phyloP scores from a whole-genome alignment of 1,140 invertebrate genomes.

The Zaprionus vittiger region DNA sequence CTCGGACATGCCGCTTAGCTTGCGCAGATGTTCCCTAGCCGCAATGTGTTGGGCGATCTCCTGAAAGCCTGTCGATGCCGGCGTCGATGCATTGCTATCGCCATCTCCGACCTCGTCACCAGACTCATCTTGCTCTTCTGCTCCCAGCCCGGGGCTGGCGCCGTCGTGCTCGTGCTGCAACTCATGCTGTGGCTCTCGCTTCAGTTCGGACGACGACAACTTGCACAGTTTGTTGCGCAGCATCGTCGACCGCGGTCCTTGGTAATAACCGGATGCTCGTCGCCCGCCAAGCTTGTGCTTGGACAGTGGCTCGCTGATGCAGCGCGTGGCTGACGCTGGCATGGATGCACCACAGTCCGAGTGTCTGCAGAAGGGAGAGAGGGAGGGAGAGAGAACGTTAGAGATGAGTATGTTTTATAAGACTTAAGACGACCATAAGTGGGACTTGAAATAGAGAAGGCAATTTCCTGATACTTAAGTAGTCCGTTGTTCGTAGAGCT shows the following conservation, averaged over 20 bases:
- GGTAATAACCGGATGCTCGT: constrained; percentile 96
- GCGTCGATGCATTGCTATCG: constrained; percentile 75
- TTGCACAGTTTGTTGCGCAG: constrained; percentile 97
- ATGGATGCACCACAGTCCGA: constrained; percentile 95
- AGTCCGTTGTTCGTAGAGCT: too few species aligned
- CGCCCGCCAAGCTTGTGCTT: constrained; percentile 93
- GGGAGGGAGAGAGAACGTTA: neutral
- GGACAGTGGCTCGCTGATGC: neutral
- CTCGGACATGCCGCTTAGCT: constrained; percentile 60
- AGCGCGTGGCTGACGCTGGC: constrained; percentile 85
- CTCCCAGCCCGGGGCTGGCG: constrained; percentile 27
- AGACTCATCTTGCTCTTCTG: constrained; percentile 86
- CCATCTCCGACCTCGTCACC: constrained; percentile 54
- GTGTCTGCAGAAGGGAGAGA: neutral
- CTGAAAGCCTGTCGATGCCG: constrained; percentile 47
- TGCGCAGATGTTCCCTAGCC: constrained; percentile 55
- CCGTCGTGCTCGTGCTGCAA: constrained; percentile 86
- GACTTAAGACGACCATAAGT: too few species aligned
- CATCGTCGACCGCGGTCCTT: constrained; percentile 97
- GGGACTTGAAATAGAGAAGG: too few species aligned
- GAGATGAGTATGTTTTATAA: neutral
- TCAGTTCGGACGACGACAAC: constrained; percentile 89
- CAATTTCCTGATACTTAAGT: too few species aligned
- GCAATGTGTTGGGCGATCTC: constrained; percentile 49
- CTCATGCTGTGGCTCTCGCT: constrained; percentile 71